Percentiles rank a stretch among this genome's conserved stretches.
These are phyloP conservation scores for Pelmatolapia mariae DNA, from an alignment of 2,113 vertebrate genomes.

Conservation along the genomic window DNA sequence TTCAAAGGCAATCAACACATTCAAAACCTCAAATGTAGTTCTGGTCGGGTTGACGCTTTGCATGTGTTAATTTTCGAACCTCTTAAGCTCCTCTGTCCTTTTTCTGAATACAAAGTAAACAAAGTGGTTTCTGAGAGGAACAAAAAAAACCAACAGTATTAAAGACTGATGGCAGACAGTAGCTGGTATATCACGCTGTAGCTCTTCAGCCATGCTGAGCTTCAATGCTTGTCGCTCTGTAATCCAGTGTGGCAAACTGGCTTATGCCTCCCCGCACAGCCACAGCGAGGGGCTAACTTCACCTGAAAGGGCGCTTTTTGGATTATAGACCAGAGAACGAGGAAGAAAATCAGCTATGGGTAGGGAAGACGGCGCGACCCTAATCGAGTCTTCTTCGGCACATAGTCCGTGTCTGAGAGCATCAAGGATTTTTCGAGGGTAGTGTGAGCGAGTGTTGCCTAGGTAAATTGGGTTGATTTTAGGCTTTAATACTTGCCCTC, in stretches of 20 bases:
- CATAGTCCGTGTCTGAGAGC: neutral
- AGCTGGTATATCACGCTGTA: neutral
- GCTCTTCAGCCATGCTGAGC: neutral
- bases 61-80: constrained; percentile 13
- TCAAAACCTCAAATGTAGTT: neutral
- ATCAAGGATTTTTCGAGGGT: neutral
- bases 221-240: neutral
- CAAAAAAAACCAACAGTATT: neutral
- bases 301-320: constrained; percentile 3
- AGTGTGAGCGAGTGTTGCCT: neutral
- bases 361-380: neutral
- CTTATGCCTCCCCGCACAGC: neutral
- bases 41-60: neutral
- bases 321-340: constrained; percentile 5
- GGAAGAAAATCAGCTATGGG: neutral
- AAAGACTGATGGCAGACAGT: neutral
- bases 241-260: constrained; percentile 41
- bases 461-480: constrained; percentile 22
- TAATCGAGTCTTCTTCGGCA: constrained; percentile 11
- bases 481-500: neutral
- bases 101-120: neutral
- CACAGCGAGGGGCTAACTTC: constrained; percentile 6
- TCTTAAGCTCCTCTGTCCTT: neutral
- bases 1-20: constrained; percentile 24
- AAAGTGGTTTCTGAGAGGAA: neutral